A percentile compares a stretch with the other conserved stretches of the same genome.
Conservation (phyloP, 2,888 invertebrate species). For the Spilosoma lubricipeda region DNA sequence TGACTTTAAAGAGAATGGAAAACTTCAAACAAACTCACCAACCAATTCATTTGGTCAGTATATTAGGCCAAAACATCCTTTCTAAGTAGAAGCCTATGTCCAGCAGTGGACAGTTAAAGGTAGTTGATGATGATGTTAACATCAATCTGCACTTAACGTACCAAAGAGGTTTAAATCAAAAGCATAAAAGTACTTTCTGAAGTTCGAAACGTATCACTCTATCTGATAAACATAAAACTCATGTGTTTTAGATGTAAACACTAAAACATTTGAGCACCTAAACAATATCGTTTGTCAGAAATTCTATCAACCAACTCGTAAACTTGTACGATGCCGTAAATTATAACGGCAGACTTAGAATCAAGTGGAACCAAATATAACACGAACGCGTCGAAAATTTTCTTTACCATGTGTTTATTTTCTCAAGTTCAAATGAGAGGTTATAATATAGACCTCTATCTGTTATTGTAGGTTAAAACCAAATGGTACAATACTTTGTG, state of each 20-base stretch:
- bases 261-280: conserved; percentile 8
- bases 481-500: too few species aligned
- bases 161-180: too few species aligned
- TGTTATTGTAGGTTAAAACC: too few species aligned
- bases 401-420: background rate
- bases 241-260: conserved; percentile 8
- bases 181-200: too few species aligned
- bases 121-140: too few species aligned
- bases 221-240: conserved; percentile 4
- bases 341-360: conserved; percentile 31
- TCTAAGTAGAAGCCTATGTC: too few species aligned
- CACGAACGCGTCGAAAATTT: background rate
- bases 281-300: conserved; percentile 26
- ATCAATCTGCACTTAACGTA: too few species aligned
- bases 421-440: background rate
- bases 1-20: too few species aligned
- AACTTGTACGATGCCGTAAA: conserved; percentile 34
- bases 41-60: too few species aligned
- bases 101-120: too few species aligned
- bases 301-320: conserved; percentile 29
- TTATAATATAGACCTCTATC: background rate
- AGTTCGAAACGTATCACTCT: background rate
- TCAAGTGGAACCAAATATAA: conserved; percentile 25
- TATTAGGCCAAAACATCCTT: too few species aligned
- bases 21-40: too few species aligned